Conservation (phyloP, 2,888 invertebrate genomes). For the Zaprionus obscuricornis region DNA sequence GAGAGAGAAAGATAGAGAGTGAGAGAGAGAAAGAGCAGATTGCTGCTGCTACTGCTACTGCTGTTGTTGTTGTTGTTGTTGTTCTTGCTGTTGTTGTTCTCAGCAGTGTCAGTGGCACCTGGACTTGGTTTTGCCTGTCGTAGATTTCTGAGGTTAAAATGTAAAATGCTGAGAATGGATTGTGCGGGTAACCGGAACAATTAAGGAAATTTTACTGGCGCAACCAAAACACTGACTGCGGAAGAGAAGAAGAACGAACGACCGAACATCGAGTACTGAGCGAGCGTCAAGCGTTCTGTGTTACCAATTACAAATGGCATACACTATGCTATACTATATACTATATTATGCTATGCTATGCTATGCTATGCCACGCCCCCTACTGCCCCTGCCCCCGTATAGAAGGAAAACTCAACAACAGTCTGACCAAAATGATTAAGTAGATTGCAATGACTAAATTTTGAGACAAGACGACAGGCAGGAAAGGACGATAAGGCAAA, state of each 20-base stretch:
- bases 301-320: conserved; percentile 71
- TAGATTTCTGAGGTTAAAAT: conserved; percentile 75
- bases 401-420: conserved; percentile 4
- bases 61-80: no score
- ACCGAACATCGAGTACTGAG: no score
- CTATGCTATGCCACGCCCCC: not conserved
- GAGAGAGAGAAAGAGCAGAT: not conserved
- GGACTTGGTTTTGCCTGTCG: conserved; percentile 67
- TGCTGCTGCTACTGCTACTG: no score
- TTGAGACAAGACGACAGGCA: conserved; percentile 54
- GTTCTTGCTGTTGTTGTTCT: conserved; percentile 23
- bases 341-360: no score
- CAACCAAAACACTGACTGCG: no score
- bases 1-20: not conserved
- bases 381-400: not conserved
- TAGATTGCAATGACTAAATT: conserved; percentile 78
- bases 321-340: conserved; percentile 29
- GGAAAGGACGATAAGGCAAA: conserved; percentile 37
- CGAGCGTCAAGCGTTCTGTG: conserved; percentile 18
- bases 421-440: conserved; percentile 73
- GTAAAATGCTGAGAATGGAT: conserved; percentile 82
- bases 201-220: conserved; percentile 79
- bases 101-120: conserved; percentile 75
- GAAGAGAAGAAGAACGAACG: no score
- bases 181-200: conserved; percentile 83